Conservation (phyloP, 2,888 invertebrate species). For the Nephrocerus scutellatus region DNA sequence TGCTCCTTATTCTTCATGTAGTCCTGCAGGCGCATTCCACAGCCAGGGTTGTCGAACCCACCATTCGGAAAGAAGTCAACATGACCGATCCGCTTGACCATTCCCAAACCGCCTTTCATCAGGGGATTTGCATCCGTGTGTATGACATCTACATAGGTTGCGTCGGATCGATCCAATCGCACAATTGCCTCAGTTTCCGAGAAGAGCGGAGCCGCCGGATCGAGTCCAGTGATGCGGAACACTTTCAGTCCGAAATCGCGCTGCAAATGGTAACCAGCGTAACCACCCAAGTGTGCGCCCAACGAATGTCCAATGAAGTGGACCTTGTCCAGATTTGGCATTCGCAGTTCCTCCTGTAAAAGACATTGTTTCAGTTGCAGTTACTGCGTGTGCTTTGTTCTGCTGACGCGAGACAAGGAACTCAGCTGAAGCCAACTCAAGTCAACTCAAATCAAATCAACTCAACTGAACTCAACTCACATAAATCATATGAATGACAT, state of each 20-base stretch:
- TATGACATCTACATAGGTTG: slow-evolving; percentile 80
- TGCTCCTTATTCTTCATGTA: slow-evolving; percentile 57
- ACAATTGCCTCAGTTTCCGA: slow-evolving; percentile 71
- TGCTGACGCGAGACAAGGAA: too few relatives aligned
- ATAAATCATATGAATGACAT: slow-evolving; percentile 55
- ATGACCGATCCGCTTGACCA: slow-evolving; percentile 75
- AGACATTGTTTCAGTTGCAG: neutral
- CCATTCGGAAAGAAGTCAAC: slow-evolving; percentile 91
- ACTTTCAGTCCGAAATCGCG: slow-evolving; percentile 61
- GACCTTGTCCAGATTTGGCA: slow-evolving; percentile 58
- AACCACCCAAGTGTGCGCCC: slow-evolving; percentile 78
- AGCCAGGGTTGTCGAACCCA: slow-evolving; percentile 72
- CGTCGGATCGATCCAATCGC: slow-evolving; percentile 78
- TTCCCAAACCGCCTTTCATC: slow-evolving; percentile 71
- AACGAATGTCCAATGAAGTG: slow-evolving; percentile 83
- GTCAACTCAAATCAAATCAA: too few relatives aligned
- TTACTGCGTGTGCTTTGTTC: too few relatives aligned
- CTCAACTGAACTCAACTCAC: slow-evolving; percentile 48
- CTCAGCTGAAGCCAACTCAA: too few relatives aligned
- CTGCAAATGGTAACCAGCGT: slow-evolving; percentile 71
- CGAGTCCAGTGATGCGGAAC: slow-evolving; percentile 78
- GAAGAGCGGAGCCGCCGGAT: slow-evolving; percentile 91
- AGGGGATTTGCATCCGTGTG: slow-evolving; percentile 80
- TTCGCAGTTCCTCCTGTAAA: slow-evolving; percentile 51
- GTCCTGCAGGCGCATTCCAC: slow-evolving; percentile 54